A percentile compares a stretch with the other conserved stretches of the same genome.
Evolutionary conservation across 1,140 invertebrate genomes (phyloP).

Genomic region (Euschistus heros): DNA sequence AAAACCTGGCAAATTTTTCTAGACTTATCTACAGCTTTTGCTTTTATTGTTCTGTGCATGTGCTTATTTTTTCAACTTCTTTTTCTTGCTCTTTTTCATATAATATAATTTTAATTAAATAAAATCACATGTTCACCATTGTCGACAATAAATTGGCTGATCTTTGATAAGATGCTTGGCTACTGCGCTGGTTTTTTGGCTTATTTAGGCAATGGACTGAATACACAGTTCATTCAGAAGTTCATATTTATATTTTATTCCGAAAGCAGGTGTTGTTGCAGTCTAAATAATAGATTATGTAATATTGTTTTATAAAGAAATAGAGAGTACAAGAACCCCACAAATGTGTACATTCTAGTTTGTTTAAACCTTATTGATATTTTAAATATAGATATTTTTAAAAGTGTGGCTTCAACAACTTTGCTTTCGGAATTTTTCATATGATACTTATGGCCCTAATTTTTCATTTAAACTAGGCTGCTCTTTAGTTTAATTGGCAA

Average conservation of each 20-base stretch:
- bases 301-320: no score
- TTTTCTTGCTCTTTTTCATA: slow-evolving; percentile 7
- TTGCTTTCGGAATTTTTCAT: background rate
- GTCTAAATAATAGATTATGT: no score
- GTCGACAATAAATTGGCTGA: slow-evolving; percentile 26
- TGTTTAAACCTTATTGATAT: no score
- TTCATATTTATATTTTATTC: no score
- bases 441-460: background rate
- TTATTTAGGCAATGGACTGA: slow-evolving; percentile 7
- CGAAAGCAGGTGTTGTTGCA: no score
- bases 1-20: slow-evolving; percentile 1
- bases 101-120: background rate
- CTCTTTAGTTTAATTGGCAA: background rate
- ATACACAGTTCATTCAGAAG: background rate
- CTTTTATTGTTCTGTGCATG: slow-evolving; percentile 6
- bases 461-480: slow-evolving; percentile 3
- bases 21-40: slow-evolving; percentile 5
- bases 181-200: slow-evolving; percentile 24
- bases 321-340: no score
- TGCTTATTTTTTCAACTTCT: slow-evolving; percentile 3
- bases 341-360: no score
- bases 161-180: slow-evolving; percentile 23
- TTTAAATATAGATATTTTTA: no score
- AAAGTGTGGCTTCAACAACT: no score
- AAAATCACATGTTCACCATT: background rate